Evolutionary conservation across 2,113 vertebrate species (phyloP), one percentile per base, ranked within the genome.

Genomic region (Eublepharis macularius): DNA sequence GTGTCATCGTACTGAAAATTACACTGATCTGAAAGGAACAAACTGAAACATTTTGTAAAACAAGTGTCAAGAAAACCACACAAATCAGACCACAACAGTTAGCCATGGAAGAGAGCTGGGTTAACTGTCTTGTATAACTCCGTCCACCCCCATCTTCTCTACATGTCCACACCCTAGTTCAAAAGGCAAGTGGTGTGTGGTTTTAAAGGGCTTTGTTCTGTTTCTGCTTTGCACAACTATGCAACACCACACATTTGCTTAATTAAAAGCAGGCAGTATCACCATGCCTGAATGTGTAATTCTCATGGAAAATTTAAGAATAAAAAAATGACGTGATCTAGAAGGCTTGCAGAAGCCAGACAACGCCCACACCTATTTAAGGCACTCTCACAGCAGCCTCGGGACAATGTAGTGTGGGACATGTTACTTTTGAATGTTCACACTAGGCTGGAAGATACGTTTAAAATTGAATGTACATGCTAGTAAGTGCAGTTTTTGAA

Each of bases 281-380:
- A 68, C 45, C 76, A 76, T 39, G 63, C 43, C 51, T 43, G 49
- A 36, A 29, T 84, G 34, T 45, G 24, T 76, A 76, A 76, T 84
- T 76, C 60, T 76, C 75, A 51, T 76, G 60, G 66, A 63, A 66
- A 49, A 76, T 65, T 68, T 84, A 76, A 84, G 75, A 84, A 66
- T 47, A 76, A 74, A 76, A 63, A 66, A 19, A 13, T 65, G 72
- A 75, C 51, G 65, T 76, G 60, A 60, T 75, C 73, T 47, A 47
- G 41, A 49, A 66, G 45, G 74, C 47, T 65, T 66, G 73, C 82
- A 83, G 34, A 76, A 76, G 68, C 24, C 34, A 76, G 66, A 84
- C 57, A 74, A 47, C 43, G 39, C 54, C 82, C 73, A 75, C 74
- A 76, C 32, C n/a, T 66, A 10, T 34, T 47, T 76, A 76, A 34